A percentile compares a stretch with the other conserved stretches of the same genome.
Evolutionary conservation across 2,797 vertebrate genomes (phyloP).

Genomic region (Bovichtus diacanthus): DNA sequence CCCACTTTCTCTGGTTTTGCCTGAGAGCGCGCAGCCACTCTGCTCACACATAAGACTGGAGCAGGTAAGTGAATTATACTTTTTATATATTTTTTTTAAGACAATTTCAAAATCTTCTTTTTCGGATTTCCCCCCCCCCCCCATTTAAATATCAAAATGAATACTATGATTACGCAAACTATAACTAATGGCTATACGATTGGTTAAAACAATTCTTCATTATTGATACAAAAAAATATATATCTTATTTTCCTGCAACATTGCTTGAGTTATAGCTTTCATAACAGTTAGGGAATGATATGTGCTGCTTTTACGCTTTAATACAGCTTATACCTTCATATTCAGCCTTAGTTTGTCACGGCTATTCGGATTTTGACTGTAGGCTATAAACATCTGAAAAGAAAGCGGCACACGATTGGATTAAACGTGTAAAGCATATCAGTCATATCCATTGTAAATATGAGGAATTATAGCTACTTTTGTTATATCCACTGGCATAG

Average conservation of each 20-base stretch:
- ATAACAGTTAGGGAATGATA: neutral
- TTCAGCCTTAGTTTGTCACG: neutral
- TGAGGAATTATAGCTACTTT: neutral
- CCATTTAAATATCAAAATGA: neutral
- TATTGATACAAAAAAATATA: neutral
- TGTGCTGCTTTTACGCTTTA: slow-evolving; percentile 8
- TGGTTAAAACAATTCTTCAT: neutral
- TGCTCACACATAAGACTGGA: neutral
- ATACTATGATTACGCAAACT: neutral
- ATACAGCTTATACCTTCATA: neutral
- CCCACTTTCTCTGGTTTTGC: slow-evolving; percentile 32
- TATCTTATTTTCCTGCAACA: neutral
- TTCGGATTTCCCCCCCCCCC: neutral
- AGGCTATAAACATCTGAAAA: neutral
- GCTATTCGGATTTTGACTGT: neutral
- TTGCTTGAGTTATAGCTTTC: neutral
- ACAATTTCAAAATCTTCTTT: neutral
- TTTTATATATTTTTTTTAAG: neutral
- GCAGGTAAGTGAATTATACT: slow-evolving; percentile 35
- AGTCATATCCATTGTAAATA: neutral
- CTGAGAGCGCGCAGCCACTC: slow-evolving; percentile 24
- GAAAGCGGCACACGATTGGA: neutral
- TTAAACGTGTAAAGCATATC: neutral
- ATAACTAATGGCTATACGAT: too few species aligned
- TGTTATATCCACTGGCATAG: neutral